phyloP scores from a whole-genome alignment of 2,113 vertebrate genomes.

The Okapia johnstoni region DNA sequence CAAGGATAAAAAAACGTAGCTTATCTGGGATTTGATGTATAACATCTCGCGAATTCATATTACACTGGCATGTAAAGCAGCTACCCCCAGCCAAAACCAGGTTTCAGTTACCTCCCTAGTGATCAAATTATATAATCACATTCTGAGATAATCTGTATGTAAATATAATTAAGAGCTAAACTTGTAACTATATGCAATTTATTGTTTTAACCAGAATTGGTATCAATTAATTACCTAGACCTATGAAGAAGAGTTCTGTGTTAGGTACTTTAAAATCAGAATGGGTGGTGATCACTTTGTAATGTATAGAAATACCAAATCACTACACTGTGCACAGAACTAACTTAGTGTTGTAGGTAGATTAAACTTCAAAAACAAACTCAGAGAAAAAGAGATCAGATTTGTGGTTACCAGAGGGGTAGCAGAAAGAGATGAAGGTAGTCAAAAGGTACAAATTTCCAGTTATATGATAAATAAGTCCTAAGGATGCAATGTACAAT shows the following conservation, averaged over 20 bases:
- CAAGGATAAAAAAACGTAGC: constrained; percentile 74
- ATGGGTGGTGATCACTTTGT: background rate
- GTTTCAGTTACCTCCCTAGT: constrained; percentile 62
- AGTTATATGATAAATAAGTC: background rate
- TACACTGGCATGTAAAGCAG: constrained; percentile 72
- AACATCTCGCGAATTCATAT: constrained; percentile 80
- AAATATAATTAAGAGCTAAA: constrained; percentile 61
- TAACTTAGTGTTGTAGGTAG: background rate
- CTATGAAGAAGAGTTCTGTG: background rate
- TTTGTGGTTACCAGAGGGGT: background rate
- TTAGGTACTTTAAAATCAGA: constrained; percentile 14
- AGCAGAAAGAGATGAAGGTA: background rate
- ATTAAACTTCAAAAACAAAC: background rate
- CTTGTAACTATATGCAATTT: constrained; percentile 24
- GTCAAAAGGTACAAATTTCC: background rate
- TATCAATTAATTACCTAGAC: background rate
- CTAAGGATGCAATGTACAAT: background rate
- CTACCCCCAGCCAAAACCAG: constrained; percentile 71
- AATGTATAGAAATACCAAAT: background rate
- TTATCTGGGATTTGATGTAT: constrained; percentile 85
- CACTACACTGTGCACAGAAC: background rate
- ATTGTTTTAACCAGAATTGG: constrained; percentile 31
- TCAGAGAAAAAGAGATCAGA: background rate
- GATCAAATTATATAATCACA: constrained; percentile 73
- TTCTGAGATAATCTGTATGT: constrained; percentile 19